Conservation (phyloP, 53 echinoderm and acorn worm genomes). For the Luidia sarsii region DNA sequence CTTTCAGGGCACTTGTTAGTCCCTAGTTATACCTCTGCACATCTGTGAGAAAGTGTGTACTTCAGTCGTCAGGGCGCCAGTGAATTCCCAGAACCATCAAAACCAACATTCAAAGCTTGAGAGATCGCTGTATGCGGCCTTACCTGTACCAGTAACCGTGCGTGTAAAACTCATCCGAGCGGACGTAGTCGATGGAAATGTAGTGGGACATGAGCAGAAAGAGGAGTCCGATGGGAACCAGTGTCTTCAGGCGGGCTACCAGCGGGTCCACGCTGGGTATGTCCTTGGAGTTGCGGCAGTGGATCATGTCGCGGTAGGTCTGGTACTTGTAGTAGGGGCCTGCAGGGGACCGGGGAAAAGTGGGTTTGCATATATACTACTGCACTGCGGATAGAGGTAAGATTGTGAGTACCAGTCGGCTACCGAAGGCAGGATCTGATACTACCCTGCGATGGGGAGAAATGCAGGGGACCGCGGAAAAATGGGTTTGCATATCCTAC, state of each 20-base stretch:
- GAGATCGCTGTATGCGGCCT: not conserved
- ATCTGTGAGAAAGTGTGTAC: no score
- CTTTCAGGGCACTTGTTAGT: no score
- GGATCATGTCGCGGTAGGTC: conserved; percentile 83
- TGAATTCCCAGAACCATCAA: not conserved
- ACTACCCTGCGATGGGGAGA: no score
- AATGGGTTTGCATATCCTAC: no score
- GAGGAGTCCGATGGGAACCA: conserved; percentile 67
- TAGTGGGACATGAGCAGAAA: conserved; percentile 77
- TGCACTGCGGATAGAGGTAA: no score
- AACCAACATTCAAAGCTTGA: no score
- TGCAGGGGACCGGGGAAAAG: conserved; percentile 4
- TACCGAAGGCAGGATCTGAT: no score
- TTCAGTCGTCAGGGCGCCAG: no score
- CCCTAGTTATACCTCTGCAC: no score
- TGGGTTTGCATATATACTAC: no score
- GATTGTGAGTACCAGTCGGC: no score
- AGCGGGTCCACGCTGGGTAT: conserved; percentile 74
- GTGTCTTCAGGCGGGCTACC: conserved; percentile 59
- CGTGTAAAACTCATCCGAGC: conserved; percentile 78
- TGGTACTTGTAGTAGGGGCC: conserved; percentile 97
- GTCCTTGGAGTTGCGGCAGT: conserved; percentile 59
- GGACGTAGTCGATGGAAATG: conserved; percentile 72
- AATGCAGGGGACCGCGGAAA: no score
- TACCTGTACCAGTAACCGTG: conserved; percentile 82